These are phyloP conservation scores for Muricea muricata DNA, from an alignment of 92 coral and sea anemone genomes.

Conservation along the genomic window DNA sequence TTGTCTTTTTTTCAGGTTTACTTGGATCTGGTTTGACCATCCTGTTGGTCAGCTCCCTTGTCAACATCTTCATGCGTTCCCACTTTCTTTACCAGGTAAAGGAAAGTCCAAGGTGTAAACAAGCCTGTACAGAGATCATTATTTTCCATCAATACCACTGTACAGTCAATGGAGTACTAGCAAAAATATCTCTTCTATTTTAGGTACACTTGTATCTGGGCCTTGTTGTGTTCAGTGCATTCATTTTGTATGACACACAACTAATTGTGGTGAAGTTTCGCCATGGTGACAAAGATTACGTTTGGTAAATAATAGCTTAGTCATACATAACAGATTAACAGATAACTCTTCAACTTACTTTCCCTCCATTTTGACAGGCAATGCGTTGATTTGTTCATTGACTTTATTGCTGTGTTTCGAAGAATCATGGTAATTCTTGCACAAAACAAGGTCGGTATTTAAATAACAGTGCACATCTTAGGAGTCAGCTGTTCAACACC, in stretches of 20 bases:
- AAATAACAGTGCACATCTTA: background rate
- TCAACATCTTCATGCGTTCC: constrained; percentile 87
- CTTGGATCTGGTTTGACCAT: constrained; percentile 87
- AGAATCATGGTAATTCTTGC: constrained; percentile 97
- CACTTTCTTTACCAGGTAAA: constrained; percentile 83
- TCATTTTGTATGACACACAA: constrained; percentile 94
- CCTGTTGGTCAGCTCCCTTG: constrained; percentile 73
- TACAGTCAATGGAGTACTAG: too few relatives aligned
- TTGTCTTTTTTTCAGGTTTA: too few relatives aligned
- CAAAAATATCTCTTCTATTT: too few relatives aligned
- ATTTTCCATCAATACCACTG: too few relatives aligned
- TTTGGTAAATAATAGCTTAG: constrained; percentile 89
- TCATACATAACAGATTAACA: too few relatives aligned
- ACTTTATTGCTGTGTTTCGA: constrained; percentile 93
- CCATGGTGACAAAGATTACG: constrained; percentile 89
- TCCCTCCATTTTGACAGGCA: constrained; percentile 64
- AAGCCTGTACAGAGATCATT: too few relatives aligned
- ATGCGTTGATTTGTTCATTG: constrained; percentile 92
- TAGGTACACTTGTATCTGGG: constrained; percentile 95
- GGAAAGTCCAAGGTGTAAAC: too few relatives aligned
- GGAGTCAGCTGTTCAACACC: too few relatives aligned
- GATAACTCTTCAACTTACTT: too few relatives aligned
- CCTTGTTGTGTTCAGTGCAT: constrained; percentile 86
- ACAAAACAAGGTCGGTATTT: constrained; percentile 79
- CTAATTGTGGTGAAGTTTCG: constrained; percentile 92